phyloP scores from a whole-genome alignment of 1,140 invertebrate species.

The Drosophila kepulauana region DNA sequence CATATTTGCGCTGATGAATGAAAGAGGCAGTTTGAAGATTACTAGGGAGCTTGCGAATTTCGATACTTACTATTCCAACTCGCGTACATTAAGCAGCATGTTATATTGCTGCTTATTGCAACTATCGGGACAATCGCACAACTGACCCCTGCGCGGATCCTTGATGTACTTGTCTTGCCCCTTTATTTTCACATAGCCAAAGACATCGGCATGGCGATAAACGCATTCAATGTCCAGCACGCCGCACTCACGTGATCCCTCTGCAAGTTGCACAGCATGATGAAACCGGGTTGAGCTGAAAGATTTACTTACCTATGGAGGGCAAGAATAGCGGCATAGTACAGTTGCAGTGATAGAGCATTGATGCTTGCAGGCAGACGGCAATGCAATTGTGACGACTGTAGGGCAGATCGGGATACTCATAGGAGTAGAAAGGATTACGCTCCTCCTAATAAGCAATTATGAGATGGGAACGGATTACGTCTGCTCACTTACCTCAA shows the following conservation, averaged over 20 bases:
- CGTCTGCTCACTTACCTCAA: constrained; percentile 47
- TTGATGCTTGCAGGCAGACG: constrained; percentile 56
- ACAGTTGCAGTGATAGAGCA: constrained; percentile 61
- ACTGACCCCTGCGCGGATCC: constrained; percentile 55
- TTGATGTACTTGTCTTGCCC: constrained; percentile 65
- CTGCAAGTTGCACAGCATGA: constrained; percentile 2
- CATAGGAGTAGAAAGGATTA: constrained; percentile 39
- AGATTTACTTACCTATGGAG: constrained; percentile 26
- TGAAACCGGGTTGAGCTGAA: too few relatives aligned
- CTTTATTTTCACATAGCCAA: constrained; percentile 59
- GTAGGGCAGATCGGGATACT: constrained; percentile 37
- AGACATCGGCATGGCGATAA: constrained; percentile 57
- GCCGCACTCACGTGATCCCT: constrained; percentile 52
- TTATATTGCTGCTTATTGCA: constrained; percentile 53
- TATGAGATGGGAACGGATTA: neutral
- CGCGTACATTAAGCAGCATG: constrained; percentile 59
- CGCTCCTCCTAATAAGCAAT: constrained; percentile 48
- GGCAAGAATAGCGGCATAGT: constrained; percentile 56
- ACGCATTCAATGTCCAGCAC: constrained; percentile 61
- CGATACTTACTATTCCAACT: constrained; percentile 48
- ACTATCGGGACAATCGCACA: constrained; percentile 62
- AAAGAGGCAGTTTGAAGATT: neutral
- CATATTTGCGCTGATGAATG: constrained; percentile 9
- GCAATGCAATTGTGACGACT: constrained; percentile 59
- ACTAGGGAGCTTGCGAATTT: neutral